phyloP scores from a whole-genome alignment of 1,140 invertebrate species.

The Megalopta genalis region DNA sequence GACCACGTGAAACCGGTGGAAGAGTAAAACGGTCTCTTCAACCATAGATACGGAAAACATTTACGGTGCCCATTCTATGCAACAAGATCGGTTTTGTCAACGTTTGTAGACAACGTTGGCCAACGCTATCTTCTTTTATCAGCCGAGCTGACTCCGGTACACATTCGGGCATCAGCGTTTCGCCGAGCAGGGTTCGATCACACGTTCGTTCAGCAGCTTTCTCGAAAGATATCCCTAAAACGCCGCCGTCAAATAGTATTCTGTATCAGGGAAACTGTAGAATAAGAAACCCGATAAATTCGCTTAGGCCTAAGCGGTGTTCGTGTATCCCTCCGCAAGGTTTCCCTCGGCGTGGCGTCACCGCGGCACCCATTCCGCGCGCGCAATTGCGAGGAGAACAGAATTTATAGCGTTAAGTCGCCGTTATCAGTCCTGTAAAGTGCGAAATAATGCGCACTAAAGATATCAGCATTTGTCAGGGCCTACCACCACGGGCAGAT shows the following conservation, averaged over 20 bases:
- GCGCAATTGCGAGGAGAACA: constrained; percentile 33
- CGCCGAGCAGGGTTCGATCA: too few species aligned
- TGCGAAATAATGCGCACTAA: constrained; percentile 52
- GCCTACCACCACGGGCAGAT: constrained; percentile 18
- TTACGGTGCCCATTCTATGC: too few species aligned
- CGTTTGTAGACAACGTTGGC: too few species aligned
- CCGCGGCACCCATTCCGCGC: not conserved
- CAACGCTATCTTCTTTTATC: too few species aligned
- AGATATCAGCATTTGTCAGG: constrained; percentile 50
- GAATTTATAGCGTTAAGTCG: constrained; percentile 49
- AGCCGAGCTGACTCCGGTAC: too few species aligned
- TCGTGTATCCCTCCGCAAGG: not conserved
- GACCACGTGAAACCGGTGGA: too few species aligned
- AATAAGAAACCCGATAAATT: constrained; percentile 45
- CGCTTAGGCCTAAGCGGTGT: constrained; percentile 5
- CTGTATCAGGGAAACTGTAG: constrained; percentile 13
- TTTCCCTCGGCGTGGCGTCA: not conserved
- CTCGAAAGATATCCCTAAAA: constrained; percentile 1
- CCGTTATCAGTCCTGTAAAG: constrained; percentile 44
- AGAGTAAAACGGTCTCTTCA: too few species aligned
- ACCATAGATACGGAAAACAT: too few species aligned
- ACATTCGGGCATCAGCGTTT: too few species aligned
- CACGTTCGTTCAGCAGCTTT: not conserved
- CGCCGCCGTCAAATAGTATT: constrained; percentile 2
- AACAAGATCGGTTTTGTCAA: too few species aligned